Evolutionary conservation across 2,113 vertebrate species (phyloP), one percentile per base, ranked within the genome.

Genomic region (Cyprinodon brontotheroides): DNA sequence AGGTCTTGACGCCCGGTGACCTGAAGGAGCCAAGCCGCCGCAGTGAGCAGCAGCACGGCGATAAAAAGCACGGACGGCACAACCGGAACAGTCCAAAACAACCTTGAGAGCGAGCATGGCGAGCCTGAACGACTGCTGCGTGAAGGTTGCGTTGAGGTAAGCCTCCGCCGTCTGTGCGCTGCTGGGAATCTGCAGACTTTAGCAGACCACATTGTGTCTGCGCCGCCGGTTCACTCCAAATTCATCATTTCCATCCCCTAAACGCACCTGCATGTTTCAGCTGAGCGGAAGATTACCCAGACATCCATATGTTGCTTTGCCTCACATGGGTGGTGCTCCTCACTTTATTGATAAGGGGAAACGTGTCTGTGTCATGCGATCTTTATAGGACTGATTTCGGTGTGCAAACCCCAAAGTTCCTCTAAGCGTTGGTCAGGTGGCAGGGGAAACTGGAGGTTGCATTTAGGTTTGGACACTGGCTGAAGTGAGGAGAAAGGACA

Each of bases 61-160:
- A 61, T 61, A 59, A 43, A 82, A 68, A 45, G 64, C 41, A 10
- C 22, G n/a, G 50, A 10, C 22, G n/a, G 50, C 61, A 22, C 3
- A 74, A 13, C 64, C 68, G 11, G 67, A 61, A 76, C 59, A 22
- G 45, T 74, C 68, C 65, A 65, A 72, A 63, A 70, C 63, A 67
- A 71, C 63, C 72, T 61, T 73, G 53, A 73, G 73, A 66, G 36
- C 84, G 59, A 88, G 22, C 68, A 95, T 95, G 94, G 94, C 93
- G 82, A 89, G 84, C 53, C 92, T 80, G 80, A 89, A 88, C 75
- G 94, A 95, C 87, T 95, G 94, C 91, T 93, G 77, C 64, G 94
- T 95, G 83, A 94, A 94, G 93, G 94, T 95, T 75, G 94, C 90
- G 13, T 61, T 95, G 78, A 94, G 94, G 94, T 95, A 92, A 94